These are phyloP conservation scores for Notodonta ziczac DNA, from an alignment of 2,888 invertebrate genomes.

Conservation along the genomic window DNA sequence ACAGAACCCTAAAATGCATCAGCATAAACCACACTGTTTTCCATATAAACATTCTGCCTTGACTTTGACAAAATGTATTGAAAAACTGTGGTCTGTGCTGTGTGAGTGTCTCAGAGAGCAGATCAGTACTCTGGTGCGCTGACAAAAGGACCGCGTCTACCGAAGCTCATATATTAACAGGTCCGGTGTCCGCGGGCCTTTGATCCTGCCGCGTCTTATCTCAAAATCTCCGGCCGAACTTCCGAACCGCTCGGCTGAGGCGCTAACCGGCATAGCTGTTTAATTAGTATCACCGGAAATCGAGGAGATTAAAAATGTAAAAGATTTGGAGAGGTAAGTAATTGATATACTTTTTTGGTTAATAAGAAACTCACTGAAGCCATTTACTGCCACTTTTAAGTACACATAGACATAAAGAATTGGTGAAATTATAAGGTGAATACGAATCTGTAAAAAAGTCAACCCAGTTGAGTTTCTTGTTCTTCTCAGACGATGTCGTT, in stretches of 20 bases:
- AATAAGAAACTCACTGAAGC: no score
- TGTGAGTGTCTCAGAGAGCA: background rate
- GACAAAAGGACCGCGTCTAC: background rate
- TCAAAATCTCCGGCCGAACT: background rate
- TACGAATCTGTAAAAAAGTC: no score
- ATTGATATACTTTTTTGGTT: background rate
- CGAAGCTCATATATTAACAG: constrained; percentile 12
- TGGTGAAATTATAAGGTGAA: no score
- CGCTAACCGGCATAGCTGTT: constrained; percentile 4
- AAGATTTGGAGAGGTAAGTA: background rate
- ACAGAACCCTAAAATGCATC: no score
- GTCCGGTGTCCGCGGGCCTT: constrained; percentile 9
- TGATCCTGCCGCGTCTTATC: constrained; percentile 10
- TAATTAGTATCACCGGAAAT: constrained; percentile 13
- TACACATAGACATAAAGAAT: no score
- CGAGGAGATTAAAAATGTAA: background rate
- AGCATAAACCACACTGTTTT: no score
- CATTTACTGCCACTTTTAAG: no score
- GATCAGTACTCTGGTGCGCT: background rate
- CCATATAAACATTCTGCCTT: no score
- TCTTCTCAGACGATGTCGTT: no score
- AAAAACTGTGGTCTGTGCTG: no score
- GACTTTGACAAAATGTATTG: no score
- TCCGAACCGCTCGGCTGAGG: constrained; percentile 9
- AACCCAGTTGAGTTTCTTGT: no score